A percentile compares a stretch with the other conserved stretches of the same genome.
Evolutionary conservation across 92 coral and sea anemone species (phyloP).

Genomic region (Pocillopora grandis): DNA sequence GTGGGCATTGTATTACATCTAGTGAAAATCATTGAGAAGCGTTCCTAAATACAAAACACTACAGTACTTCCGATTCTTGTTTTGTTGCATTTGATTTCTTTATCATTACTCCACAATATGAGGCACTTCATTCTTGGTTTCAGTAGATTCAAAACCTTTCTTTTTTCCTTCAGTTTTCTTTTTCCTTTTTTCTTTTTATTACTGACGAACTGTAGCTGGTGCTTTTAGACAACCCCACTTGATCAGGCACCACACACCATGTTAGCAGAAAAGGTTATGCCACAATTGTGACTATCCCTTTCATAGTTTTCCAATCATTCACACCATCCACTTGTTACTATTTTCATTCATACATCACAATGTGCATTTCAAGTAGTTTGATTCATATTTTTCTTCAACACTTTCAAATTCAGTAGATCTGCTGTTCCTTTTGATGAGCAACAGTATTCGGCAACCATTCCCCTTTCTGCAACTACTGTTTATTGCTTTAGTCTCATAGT

Average conservation of each 20-base stretch:
- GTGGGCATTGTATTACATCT: too few relatives aligned
- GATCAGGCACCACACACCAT: constrained; percentile 12
- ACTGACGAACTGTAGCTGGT: too few relatives aligned
- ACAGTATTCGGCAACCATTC: background rate
- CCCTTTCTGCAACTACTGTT: background rate
- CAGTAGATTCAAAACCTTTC: too few relatives aligned
- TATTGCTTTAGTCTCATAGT: background rate
- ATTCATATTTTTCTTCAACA: constrained; percentile 19
- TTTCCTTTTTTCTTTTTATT: fast-evolving
- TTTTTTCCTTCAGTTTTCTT: too few relatives aligned
- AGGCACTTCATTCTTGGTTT: too few relatives aligned
- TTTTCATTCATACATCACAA: constrained; percentile 9
- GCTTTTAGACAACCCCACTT: background rate
- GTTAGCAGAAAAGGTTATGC: constrained; percentile 11
- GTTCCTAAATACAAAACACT: too few relatives aligned
- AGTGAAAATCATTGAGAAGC: too few relatives aligned
- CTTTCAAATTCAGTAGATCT: constrained; percentile 17
- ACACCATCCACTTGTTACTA: background rate
- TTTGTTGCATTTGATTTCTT: too few relatives aligned
- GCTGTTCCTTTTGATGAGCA: constrained; percentile 15
- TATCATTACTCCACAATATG: too few relatives aligned
- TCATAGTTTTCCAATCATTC: constrained; percentile 15
- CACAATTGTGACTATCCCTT: background rate
- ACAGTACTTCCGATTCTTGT: too few relatives aligned
- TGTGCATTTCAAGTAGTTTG: constrained; percentile 2